A percentile compares a stretch with the other conserved stretches of the same genome.
These are phyloP conservation scores for Aphidius gifuensis DNA, from an alignment of 1,140 invertebrate species.

Conservation along the genomic window DNA sequence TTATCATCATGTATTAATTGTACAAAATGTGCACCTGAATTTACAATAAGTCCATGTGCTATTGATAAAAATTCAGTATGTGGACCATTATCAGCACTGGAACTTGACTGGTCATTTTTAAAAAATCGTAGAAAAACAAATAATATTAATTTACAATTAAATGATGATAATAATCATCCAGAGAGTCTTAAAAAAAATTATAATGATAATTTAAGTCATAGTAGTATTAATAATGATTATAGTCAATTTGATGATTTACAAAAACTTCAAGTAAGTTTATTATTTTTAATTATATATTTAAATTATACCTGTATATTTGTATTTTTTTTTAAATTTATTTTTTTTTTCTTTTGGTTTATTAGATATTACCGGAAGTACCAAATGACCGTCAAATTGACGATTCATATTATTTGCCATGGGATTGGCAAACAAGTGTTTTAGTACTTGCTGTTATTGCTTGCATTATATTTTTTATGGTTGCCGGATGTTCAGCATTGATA, in stretches of 20 bases:
- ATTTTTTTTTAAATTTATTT: background rate
- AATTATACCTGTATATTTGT: background rate
- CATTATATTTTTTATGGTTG: constrained; percentile 64
- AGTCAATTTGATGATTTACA: background rate
- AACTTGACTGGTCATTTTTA: constrained; percentile 57
- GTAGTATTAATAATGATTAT: background rate
- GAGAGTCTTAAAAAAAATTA: constrained; percentile 9
- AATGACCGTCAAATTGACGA: constrained; percentile 22
- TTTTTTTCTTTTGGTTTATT: background rate
- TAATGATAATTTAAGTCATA: background rate
- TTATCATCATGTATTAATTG: constrained; percentile 60
- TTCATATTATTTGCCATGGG: constrained; percentile 42
- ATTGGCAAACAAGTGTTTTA: constrained; percentile 63
- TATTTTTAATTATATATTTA: background rate
- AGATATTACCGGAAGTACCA: constrained; percentile 19
- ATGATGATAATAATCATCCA: constrained; percentile 4
- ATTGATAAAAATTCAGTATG: constrained; percentile 64
- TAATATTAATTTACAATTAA: constrained; percentile 23
- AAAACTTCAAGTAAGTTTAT: constrained; percentile 2
- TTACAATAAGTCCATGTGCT: constrained; percentile 64
- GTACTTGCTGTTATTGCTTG: constrained; percentile 62
- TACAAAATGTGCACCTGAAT: constrained; percentile 59
- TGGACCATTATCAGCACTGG: constrained; percentile 59
- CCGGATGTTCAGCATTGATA: constrained; percentile 62
- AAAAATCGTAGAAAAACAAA: constrained; percentile 30